These are phyloP conservation scores for Cathartes aura DNA, from an alignment of 2,113 vertebrate genomes.

Conservation along the genomic window DNA sequence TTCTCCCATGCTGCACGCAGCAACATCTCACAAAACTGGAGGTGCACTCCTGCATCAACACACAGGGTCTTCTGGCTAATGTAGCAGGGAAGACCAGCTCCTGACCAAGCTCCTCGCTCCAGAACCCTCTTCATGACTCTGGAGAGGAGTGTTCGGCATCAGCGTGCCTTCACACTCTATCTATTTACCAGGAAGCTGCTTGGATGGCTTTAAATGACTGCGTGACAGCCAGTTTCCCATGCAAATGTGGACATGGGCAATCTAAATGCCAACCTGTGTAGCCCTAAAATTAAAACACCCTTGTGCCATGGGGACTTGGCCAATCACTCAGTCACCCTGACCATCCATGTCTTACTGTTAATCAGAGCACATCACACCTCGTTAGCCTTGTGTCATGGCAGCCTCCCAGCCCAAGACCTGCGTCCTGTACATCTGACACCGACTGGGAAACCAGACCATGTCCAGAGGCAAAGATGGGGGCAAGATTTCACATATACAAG, in stretches of 20 bases:
- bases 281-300: no score
- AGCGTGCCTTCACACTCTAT: background rate
- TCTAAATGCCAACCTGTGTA: background rate
- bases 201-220: background rate
- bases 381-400: background rate
- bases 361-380: background rate
- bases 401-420: background rate
- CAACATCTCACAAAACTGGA: background rate
- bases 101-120: background rate
- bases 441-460: background rate
- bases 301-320: background rate
- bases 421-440: background rate
- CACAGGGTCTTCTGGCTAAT: background rate
- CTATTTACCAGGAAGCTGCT: background rate
- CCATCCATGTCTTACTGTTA: background rate
- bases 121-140: background rate
- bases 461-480: background rate
- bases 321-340: background rate
- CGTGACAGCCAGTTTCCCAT: background rate
- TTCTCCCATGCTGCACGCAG: background rate
- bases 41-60: background rate
- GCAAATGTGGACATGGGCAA: background rate
- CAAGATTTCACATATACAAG: background rate
- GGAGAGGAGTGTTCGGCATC: background rate
- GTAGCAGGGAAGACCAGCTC: background rate